Base-by-base conservation (phyloP, 2,797 vertebrate species). In the Nothura maculosa region DNA sequence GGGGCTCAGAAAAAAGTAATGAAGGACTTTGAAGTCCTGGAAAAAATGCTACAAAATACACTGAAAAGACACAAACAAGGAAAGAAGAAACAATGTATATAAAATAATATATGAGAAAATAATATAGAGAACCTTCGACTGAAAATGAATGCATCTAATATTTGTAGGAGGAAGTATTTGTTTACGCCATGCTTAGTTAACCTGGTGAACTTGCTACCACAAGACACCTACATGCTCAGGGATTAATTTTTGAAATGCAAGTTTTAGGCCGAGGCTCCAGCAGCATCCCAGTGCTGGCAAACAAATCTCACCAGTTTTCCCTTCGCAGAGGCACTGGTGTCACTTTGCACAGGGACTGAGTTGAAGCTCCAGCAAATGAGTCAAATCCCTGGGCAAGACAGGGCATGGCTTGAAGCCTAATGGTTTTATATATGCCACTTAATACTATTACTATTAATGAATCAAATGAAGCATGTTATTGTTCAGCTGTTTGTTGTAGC, bases 241-340 rank as follows among this genome's bases (percentile, higher is more conserved):
- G 27, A 64, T 73, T 83, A 27, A 8, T 63, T 76, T 45, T 86
- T 73, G 61, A 52, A 47, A 74, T 60, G 48, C 12, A 22, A 0
- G 0, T 73, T 87, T 87, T 57, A 81, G 42, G 14, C 13, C 73
- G 58, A 68, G 18, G 22, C 79, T 67, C 50, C 43, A 60, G 28
- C 81, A 86, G 5, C 60, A 27, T 38, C 25, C 21, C 21, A 40
- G 76, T 34, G 27, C 55, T 81, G 30, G 43, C 27, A 84, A 84
- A 58, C 1, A 3, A 45, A 63, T 38, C 6, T 52, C 42, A 4
- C 9, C 30, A 27, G 12, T 54, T 17, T 47, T 78, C 43, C 60
- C 36, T 30, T 88, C 60, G 50, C 9, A 30, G 28, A 40, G 66
- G 14, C 19, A 8, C 17, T 0, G 0, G 0, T 64, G 17, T 57